A percentile compares a stretch with the other conserved stretches of the same genome.
Conservation (phyloP, 2,888 invertebrate genomes). For the Antheraea assamensis region DNA sequence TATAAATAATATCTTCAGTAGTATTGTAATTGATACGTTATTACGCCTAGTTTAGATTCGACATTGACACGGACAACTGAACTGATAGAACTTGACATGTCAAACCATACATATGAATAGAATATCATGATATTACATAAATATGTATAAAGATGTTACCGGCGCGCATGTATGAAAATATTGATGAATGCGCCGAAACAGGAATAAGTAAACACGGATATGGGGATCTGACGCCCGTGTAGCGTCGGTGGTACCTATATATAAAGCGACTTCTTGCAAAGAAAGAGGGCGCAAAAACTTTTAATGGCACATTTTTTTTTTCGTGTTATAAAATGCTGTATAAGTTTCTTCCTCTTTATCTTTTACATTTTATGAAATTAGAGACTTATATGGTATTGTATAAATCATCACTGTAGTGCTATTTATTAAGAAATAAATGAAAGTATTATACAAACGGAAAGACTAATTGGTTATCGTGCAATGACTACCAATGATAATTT, state of each 20-base stretch:
- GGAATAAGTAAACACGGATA: constrained; percentile 9
- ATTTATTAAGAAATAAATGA: too few relatives aligned
- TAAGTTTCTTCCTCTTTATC: not conserved
- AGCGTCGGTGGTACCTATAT: not conserved
- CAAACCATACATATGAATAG: not conserved
- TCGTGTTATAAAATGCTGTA: not conserved
- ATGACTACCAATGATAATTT: too few relatives aligned
- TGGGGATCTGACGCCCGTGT: not conserved
- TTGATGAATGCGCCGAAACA: constrained; percentile 10
- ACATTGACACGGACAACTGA: not conserved
- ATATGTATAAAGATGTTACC: not conserved
- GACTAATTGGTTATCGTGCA: too few relatives aligned
- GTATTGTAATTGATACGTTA: not conserved
- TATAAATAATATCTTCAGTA: not conserved
- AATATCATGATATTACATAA: not conserved
- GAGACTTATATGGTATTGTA: not conserved
- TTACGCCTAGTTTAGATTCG: not conserved
- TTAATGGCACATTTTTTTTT: not conserved
- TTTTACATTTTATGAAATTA: not conserved
- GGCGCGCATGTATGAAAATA: constrained; percentile 10
- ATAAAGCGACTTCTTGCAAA: not conserved
- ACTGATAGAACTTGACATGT: not conserved
- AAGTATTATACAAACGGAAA: too few relatives aligned
- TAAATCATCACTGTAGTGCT: not conserved
- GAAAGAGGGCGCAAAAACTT: not conserved